Percentiles rank a stretch among this genome's conserved stretches.
phyloP scores from a whole-genome alignment of 1,140 invertebrate genomes.

The Halesus radiatus region DNA sequence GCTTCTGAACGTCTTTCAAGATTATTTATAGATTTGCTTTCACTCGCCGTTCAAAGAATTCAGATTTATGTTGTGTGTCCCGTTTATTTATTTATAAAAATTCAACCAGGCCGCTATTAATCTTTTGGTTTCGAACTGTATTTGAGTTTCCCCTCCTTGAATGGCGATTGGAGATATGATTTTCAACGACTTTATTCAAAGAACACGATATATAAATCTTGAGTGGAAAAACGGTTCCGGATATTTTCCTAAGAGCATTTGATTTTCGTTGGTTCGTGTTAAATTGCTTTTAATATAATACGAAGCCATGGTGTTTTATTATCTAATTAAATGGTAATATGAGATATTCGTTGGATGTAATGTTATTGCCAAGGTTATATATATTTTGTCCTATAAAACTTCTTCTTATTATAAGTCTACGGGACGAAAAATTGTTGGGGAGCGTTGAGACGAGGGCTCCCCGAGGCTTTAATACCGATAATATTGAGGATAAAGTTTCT shows the following conservation, averaged over 20 bases:
- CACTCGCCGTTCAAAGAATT: conserved; percentile 10
- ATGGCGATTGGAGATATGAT: conserved; percentile 14
- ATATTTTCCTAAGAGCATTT: background rate
- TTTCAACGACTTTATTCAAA: conserved; percentile 24
- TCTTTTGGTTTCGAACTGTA: background rate
- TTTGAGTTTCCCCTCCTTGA: conserved; percentile 2
- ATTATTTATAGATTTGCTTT: conserved; percentile 33
- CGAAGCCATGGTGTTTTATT: no score
- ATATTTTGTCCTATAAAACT: no score
- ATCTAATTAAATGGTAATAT: no score
- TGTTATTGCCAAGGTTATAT: no score
- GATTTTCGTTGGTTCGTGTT: no score
- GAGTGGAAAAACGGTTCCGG: background rate
- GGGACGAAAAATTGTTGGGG: no score
- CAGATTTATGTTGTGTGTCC: conserved; percentile 15
- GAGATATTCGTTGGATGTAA: no score
- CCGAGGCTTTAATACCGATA: no score
- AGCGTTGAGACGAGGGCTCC: no score
- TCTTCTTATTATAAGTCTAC: no score
- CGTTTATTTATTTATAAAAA: conserved; percentile 29
- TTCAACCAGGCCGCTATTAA: background rate
- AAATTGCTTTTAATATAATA: no score
- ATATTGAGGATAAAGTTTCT: no score
- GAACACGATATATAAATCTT: background rate
- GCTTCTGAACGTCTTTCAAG: background rate